These are phyloP conservation scores for Zygaena filipendulae DNA, from an alignment of 2,888 invertebrate species.

Conservation along the genomic window DNA sequence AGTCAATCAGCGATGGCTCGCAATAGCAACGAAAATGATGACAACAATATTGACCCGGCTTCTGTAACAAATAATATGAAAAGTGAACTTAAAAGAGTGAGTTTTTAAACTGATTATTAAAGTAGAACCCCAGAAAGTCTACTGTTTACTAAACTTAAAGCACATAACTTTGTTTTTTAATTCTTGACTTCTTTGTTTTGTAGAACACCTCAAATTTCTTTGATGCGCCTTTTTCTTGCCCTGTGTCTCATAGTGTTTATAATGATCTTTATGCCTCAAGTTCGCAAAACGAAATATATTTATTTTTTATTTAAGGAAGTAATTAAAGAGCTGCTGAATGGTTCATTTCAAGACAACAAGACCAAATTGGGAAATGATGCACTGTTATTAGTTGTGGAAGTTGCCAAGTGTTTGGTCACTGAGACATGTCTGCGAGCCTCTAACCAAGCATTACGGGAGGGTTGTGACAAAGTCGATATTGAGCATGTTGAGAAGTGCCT, in stretches of 20 bases:
- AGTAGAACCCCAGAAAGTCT: too few relatives aligned
- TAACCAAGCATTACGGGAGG: conserved; percentile 55
- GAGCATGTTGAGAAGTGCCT: conserved; percentile 67
- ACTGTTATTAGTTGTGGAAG: conserved; percentile 54
- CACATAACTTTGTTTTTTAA: too few relatives aligned
- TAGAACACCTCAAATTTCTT: too few relatives aligned
- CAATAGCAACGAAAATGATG: conserved; percentile 37
- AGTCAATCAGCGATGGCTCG: too few relatives aligned
- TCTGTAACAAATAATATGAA: conserved; percentile 41
- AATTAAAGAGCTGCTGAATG: conserved; percentile 62
- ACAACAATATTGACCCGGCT: conserved; percentile 41
- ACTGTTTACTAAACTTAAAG: too few relatives aligned
- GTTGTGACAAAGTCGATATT: conserved; percentile 50
- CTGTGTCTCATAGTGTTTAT: too few relatives aligned
- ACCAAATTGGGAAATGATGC: conserved; percentile 66
- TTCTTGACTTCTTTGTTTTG: too few relatives aligned
- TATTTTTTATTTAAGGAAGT: too few relatives aligned
- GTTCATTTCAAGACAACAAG: conserved; percentile 63
- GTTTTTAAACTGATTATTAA: too few relatives aligned
- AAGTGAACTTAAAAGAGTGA: conserved; percentile 39
- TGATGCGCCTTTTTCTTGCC: too few relatives aligned
- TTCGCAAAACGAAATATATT: too few relatives aligned
- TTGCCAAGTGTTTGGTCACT: conserved; percentile 61
- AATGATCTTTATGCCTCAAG: too few relatives aligned
- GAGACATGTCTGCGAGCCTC: conserved; percentile 66